Conservation (phyloP, 2,888 invertebrate species). For the Melanostoma mellinum region DNA sequence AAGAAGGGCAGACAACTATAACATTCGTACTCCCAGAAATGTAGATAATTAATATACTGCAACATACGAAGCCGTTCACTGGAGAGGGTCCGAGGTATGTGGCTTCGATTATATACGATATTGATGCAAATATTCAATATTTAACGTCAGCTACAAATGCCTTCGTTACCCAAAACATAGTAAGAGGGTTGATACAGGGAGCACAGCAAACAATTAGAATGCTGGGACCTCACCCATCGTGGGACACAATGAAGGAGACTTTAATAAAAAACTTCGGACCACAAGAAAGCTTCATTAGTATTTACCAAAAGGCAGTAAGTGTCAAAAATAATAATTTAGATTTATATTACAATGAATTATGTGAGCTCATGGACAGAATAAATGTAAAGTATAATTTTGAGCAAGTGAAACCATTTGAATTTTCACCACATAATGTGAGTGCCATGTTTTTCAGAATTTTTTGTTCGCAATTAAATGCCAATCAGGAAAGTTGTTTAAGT, state of each 20-base stretch:
- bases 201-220: background rate
- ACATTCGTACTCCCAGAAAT: no score
- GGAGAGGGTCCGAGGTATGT: no score
- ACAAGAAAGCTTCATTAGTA: background rate
- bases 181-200: conserved; percentile 6
- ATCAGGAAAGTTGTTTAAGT: background rate
- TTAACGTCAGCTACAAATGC: conserved; percentile 3
- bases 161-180: background rate
- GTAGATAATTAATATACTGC: no score
- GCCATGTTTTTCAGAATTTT: conserved; percentile 13
- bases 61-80: no score
- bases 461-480: background rate
- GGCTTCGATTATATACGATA: background rate
- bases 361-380: background rate
- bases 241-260: background rate
- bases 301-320: background rate
- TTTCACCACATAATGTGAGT: background rate
- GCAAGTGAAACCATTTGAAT: background rate
- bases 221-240: background rate
- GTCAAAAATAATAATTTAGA: background rate
- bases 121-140: background rate
- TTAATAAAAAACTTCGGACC: background rate
- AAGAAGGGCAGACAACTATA: no score
- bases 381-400: conserved; percentile 2
- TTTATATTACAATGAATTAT: background rate